Conservation (phyloP, 2,888 invertebrate species). For the Malacosoma neustria region DNA sequence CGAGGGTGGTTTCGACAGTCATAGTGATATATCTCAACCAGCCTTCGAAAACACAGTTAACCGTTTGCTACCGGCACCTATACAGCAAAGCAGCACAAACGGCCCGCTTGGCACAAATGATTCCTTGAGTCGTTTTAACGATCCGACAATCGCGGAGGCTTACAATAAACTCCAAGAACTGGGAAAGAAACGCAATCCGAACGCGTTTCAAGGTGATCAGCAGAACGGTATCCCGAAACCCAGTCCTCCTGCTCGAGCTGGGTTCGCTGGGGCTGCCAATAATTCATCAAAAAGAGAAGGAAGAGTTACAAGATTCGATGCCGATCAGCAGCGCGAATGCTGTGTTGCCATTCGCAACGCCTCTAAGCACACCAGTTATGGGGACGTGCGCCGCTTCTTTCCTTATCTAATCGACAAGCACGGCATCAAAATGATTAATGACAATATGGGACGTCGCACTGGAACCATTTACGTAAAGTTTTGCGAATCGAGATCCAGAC, state of each 20-base stretch:
- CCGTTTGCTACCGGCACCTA: not conserved
- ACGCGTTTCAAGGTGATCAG: conserved; percentile 66
- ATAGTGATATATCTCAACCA: conserved; percentile 14
- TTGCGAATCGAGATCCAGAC: conserved; percentile 79
- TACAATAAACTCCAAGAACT: conserved; percentile 56
- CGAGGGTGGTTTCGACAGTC: conserved; percentile 28
- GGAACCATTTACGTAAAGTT: conserved; percentile 89
- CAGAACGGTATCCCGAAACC: conserved; percentile 13
- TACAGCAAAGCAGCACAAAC: conserved; percentile 16
- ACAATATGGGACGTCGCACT: conserved; percentile 84
- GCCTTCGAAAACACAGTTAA: conserved; percentile 16
- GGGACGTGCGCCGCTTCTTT: conserved; percentile 89
- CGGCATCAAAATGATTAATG: conserved; percentile 90
- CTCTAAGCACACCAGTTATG: conserved; percentile 83
- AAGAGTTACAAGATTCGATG: conserved; percentile 42
- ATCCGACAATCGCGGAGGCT: conserved; percentile 42
- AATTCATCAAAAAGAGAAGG: conserved; percentile 28
- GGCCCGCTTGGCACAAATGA: conserved; percentile 21
- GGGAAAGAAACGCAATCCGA: conserved; percentile 76
- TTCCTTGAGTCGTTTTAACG: conserved; percentile 32
- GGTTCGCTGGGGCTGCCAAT: not conserved
- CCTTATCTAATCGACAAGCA: conserved; percentile 87
- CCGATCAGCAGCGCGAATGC: conserved; percentile 34
- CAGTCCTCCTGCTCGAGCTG: conserved; percentile 19
- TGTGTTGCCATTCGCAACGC: conserved; percentile 85